These are phyloP conservation scores for Drosophila mulleri DNA, from an alignment of 2,888 invertebrate genomes.

Conservation along the genomic window DNA sequence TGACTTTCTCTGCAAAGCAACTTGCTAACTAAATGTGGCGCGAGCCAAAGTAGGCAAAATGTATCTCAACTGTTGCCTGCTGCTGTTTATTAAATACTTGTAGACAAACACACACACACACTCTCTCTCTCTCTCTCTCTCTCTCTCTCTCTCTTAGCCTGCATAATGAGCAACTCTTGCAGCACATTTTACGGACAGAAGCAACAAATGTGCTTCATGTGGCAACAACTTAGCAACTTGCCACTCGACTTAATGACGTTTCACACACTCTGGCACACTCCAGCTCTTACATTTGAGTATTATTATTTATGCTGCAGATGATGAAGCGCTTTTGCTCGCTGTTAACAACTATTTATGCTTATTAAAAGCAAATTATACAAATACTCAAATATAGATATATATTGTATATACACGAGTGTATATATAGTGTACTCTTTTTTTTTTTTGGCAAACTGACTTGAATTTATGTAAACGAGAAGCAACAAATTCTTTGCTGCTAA, in stretches of 20 bases:
- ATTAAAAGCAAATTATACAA: conserved; percentile 73
- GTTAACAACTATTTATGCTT: conserved; percentile 63
- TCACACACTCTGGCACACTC: conserved; percentile 24
- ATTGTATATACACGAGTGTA: not conserved
- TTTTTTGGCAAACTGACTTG: conserved; percentile 34
- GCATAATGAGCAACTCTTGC: conserved; percentile 50
- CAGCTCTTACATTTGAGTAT: conserved; percentile 37
- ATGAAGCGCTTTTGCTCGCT: conserved; percentile 61
- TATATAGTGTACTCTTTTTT: not conserved
- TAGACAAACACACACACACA: conserved; percentile 6
- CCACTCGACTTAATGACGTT: conserved; percentile 62
- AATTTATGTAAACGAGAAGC: conserved; percentile 63
- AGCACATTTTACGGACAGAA: conserved; percentile 67
- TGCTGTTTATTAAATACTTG: conserved; percentile 66
- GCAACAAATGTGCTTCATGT: conserved; percentile 60
- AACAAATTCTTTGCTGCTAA: conserved; percentile 46
- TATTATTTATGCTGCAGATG: conserved; percentile 55
- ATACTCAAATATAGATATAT: conserved; percentile 19
- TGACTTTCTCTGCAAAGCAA: conserved; percentile 21
- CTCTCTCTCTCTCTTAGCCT: not conserved
- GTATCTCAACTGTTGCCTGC: conserved; percentile 37
- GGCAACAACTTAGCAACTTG: conserved; percentile 53
- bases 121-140: not conserved
- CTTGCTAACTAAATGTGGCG: conserved; percentile 71
- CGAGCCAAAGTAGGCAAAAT: conserved; percentile 36